Evolutionary conservation across 2,888 invertebrate genomes (phyloP), one percentile per base, ranked within the genome.

Genomic region (Cremastinae sp.): DNA sequence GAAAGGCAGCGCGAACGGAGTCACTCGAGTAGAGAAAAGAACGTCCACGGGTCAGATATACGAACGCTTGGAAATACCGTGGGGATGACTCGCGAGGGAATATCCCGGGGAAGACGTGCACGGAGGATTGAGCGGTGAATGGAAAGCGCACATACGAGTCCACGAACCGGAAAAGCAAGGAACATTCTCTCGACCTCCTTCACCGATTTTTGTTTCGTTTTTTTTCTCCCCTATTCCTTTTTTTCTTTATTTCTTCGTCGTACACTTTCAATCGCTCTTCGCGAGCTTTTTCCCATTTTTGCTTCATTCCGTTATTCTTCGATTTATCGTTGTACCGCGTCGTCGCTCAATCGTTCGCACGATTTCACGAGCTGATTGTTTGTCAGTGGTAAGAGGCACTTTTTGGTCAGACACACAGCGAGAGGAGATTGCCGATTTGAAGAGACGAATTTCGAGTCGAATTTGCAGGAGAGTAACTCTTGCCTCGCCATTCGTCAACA

Each of bases 21-120:
- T 68, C 75, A 58, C 56, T 64, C 38, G 38, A 58, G 68, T 45
- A 28, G 20, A 64, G 36, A 54, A 61, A 58, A 10, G 72, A 51
- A 28, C 61, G 69, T 64, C 66, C 56, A 62, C 54, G 18, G 56
- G 62, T 38, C 51, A 38, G 45, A 45, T 54, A n/a, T n/a, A 38
- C 43, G 69, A 56, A 68, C 45, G 58, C 58, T 43, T 47, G 65
- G 34, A 51, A 54, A 70, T 28, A 45, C 59, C 38, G 10, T 62
- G 45, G 56, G 61, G 68, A 64, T 53, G 72, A 76, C 66, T 72
- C 75, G n/a, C 58, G 8, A 64, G 72, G 72, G 75, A 76, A 72
- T 72, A 58, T 51, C 8, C 38, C 38, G 38, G 28, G 49, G 62
- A 64, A 18, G 20, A 56, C 53, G 65, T 54, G 38, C 14, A 28